These are phyloP conservation scores for Eclectus roratus DNA, from an alignment of 2,113 vertebrate species.

Conservation along the genomic window DNA sequence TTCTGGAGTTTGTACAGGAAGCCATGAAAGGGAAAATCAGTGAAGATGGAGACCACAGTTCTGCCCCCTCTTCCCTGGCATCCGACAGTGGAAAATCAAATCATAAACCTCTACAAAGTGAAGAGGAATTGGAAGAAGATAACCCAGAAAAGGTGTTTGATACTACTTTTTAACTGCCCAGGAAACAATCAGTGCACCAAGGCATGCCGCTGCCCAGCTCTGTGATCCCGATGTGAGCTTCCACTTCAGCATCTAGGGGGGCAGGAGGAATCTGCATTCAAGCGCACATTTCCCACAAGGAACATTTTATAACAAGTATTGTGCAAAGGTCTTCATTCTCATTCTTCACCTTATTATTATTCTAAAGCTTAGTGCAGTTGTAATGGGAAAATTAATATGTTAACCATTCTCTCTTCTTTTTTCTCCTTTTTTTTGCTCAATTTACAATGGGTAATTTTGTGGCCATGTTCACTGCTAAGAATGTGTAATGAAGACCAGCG, in stretches of 20 bases:
- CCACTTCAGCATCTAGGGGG: constrained; percentile 49
- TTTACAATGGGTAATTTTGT: constrained; percentile 59
- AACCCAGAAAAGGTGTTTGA: constrained; percentile 86
- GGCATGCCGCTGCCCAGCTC: neutral
- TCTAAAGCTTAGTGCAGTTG: constrained; percentile 60
- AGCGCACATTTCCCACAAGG: constrained; percentile 52
- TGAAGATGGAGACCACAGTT: constrained; percentile 80
- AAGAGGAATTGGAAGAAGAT: constrained; percentile 84
- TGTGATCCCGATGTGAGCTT: constrained; percentile 58
- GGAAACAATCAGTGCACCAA: neutral
- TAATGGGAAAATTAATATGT: constrained; percentile 61
- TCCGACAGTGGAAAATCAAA: constrained; percentile 82
- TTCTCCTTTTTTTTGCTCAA: constrained; percentile 26
- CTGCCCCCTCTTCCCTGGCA: constrained; percentile 65
- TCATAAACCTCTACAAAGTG: constrained; percentile 84
- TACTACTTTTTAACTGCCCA: constrained; percentile 84
- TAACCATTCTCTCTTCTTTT: neutral
- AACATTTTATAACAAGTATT: constrained; percentile 52
- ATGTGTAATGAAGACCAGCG: constrained; percentile 64
- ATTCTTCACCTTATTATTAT: constrained; percentile 47
- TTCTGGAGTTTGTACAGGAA: constrained; percentile 97
- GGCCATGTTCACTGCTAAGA: constrained; percentile 45
- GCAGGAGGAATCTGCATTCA: constrained; percentile 64
- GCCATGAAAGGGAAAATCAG: constrained; percentile 88
- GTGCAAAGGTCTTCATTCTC: constrained; percentile 43